phyloP scores from a whole-genome alignment of 2,888 invertebrate genomes.

The Parasteatoda lunata region DNA sequence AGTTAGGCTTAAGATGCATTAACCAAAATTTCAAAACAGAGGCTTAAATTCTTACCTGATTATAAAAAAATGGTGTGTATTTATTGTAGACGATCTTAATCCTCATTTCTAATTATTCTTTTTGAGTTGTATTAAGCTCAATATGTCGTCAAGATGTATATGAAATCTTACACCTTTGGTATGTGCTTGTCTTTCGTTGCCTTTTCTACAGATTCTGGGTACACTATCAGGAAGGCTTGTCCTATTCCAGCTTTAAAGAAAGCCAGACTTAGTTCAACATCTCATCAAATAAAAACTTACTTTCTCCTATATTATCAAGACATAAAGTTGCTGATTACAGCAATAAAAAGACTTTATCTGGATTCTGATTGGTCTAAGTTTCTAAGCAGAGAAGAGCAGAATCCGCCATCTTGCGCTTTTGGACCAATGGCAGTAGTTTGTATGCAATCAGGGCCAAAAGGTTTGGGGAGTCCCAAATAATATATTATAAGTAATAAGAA shows the following conservation, averaged over 20 bases:
- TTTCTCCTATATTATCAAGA: conserved; percentile 65
- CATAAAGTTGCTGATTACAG: conserved; percentile 66
- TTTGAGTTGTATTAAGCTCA: neutral
- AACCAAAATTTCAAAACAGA: neutral
- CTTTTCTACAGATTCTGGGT: conserved; percentile 61
- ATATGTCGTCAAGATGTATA: neutral
- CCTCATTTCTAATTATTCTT: neutral
- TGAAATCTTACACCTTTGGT: conserved; percentile 11
- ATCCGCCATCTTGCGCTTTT: conserved; percentile 57
- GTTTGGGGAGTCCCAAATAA: conserved; percentile 38
- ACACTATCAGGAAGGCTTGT: conserved; percentile 62
- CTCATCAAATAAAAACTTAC: conserved; percentile 69
- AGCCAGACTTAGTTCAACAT: conserved; percentile 65
- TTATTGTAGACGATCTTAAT: neutral
- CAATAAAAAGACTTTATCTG: conserved; percentile 49
- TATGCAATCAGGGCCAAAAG: conserved; percentile 20
- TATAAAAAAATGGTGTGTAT: conserved; percentile 13
- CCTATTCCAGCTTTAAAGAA: conserved; percentile 66
- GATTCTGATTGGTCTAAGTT: conserved; percentile 50
- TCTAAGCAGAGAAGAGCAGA: conserved; percentile 16
- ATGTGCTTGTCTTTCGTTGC: conserved; percentile 56
- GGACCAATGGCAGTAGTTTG: conserved; percentile 48
- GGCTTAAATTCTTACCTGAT: conserved; percentile 34
- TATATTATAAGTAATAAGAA: conserved; percentile 16
- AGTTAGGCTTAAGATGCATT: conserved; percentile 47